Conservation (phyloP, 92 coral and sea anemone genomes). For the Umimayanthus chanpuru region DNA sequence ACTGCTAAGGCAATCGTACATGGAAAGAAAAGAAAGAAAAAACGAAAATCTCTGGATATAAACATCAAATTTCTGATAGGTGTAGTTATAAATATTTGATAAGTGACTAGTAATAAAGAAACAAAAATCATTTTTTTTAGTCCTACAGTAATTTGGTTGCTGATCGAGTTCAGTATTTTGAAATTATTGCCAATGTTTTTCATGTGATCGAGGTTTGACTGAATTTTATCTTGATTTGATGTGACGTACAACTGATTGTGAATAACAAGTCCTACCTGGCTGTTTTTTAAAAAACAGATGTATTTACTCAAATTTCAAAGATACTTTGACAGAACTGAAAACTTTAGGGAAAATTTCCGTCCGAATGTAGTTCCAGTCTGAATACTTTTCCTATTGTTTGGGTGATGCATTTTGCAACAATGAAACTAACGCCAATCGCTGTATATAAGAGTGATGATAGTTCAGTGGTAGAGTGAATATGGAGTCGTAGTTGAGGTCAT, state of each 20-base stretch:
- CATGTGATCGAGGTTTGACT: constrained; percentile 5
- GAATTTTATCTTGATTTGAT: constrained; percentile 11
- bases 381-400: neutral
- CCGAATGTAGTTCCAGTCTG: neutral
- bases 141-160: constrained; percentile 18
- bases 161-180: constrained; percentile 4
- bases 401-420: too few relatives aligned
- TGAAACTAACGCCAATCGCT: too few relatives aligned
- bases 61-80: neutral
- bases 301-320: too few relatives aligned
- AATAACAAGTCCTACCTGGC: neutral
- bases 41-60: neutral
- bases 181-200: constrained; percentile 8
- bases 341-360: neutral
- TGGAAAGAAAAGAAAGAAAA: constrained; percentile 3
- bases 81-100: neutral
- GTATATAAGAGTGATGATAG: too few relatives aligned
- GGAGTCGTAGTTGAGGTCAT: too few relatives aligned
- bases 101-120: constrained; percentile 8
- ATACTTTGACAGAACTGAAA: too few relatives aligned
- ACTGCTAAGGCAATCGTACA: constrained; percentile 1
- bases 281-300: neutral
- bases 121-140: neutral
- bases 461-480: too few relatives aligned
- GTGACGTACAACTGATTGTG: constrained; percentile 13